These are phyloP conservation scores for Poeciliopsis gracilis DNA, from an alignment of 2,797 vertebrate species.

Conservation along the genomic window DNA sequence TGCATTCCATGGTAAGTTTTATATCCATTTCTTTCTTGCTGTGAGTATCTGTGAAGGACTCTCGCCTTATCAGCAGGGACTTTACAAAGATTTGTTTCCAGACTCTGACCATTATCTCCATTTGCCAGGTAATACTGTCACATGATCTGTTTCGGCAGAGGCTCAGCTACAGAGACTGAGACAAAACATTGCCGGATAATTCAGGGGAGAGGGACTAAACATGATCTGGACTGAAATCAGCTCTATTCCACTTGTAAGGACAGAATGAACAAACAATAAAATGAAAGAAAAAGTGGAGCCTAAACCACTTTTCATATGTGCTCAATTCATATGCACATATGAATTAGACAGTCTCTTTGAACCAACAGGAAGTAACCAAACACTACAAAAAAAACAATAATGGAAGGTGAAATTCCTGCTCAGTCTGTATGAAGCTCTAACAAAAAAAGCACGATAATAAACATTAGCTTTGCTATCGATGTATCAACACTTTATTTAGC, in stretches of 20 bases:
- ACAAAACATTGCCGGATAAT: slow-evolving; percentile 12
- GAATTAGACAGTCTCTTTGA: neutral
- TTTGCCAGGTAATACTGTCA: slow-evolving; percentile 58
- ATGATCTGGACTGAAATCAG: slow-evolving; percentile 25
- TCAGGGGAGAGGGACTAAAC: slow-evolving; percentile 18
- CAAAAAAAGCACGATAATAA: neutral
- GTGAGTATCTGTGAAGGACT: slow-evolving; percentile 12
- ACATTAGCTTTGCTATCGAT: neutral
- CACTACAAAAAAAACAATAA: neutral
- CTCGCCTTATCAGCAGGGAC: slow-evolving; percentile 23
- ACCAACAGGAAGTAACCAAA: neutral
- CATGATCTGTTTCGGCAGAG: slow-evolving; percentile 33
- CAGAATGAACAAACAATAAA: slow-evolving; percentile 40
- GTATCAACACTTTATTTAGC: neutral
- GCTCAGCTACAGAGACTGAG: slow-evolving; percentile 51
- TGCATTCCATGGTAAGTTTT: neutral
- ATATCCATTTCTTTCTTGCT: neutral
- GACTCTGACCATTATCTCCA: slow-evolving; percentile 10
- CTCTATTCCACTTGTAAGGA: slow-evolving; percentile 13
- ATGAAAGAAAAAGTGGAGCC: neutral
- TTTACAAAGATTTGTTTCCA: slow-evolving; percentile 50
- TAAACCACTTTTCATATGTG: neutral
- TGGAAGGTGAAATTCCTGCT: neutral
- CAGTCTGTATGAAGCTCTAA: neutral
- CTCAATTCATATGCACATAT: too few species aligned